Evolutionary conservation across 2,888 invertebrate species (phyloP).

Genomic region (Heliconius charithonia): DNA sequence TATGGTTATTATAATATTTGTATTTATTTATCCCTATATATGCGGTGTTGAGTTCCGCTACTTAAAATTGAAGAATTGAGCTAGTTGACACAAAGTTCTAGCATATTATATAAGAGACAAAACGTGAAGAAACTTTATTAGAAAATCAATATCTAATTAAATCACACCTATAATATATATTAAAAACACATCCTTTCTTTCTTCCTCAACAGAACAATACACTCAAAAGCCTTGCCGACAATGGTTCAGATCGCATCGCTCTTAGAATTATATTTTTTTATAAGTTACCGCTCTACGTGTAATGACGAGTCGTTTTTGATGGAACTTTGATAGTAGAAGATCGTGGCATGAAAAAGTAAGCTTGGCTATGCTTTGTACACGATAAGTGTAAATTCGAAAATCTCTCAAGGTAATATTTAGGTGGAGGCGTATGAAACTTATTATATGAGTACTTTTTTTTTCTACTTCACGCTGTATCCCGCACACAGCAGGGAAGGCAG

Average conservation of each 20-base stretch:
- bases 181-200: constrained; percentile 18
- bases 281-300: constrained; percentile 24
- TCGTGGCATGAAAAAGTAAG: not conserved
- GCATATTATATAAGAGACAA: not conserved
- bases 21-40: too few species aligned
- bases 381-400: not conserved
- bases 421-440: too few species aligned
- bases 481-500: too few species aligned
- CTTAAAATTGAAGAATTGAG: not conserved
- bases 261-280: constrained; percentile 9
- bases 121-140: not conserved
- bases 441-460: too few species aligned
- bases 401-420: too few species aligned
- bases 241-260: constrained; percentile 21
- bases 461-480: too few species aligned
- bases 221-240: constrained; percentile 26
- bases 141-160: not conserved
- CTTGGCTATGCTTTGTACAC: not conserved
- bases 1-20: too few species aligned
- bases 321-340: not conserved
- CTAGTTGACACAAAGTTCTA: not conserved
- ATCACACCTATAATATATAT: not conserved
- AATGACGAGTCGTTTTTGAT: constrained; percentile 31
- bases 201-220: constrained; percentile 32
- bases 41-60: not conserved